Percentiles rank a stretch among this genome's conserved stretches.
Conservation (phyloP, 2,113 vertebrate species). For the Panurus biarmicus region DNA sequence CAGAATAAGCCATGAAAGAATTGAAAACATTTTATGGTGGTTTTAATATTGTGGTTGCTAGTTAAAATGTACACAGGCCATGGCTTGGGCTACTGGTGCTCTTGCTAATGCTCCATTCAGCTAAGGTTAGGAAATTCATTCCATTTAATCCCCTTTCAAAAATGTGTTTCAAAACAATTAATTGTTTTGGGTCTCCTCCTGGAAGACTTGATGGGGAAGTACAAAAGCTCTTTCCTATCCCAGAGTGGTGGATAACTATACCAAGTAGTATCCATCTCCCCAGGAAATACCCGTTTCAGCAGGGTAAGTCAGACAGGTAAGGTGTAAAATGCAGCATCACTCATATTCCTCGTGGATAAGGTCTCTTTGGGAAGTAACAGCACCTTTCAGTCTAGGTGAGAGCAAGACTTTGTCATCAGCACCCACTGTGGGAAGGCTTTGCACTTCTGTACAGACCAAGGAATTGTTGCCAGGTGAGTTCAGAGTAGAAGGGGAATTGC, state of each 20-base stretch:
- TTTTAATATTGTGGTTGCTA: not conserved
- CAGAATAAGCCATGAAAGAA: not conserved
- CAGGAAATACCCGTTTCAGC: not conserved
- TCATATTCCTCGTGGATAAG: not conserved
- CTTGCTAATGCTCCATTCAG: not conserved
- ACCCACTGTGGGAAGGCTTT: not conserved
- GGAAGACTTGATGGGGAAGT: not conserved
- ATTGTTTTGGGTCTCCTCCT: not conserved
- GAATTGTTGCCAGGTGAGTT: not conserved
- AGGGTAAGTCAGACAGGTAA: not conserved
- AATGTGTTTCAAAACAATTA: not conserved
- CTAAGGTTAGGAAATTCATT: not conserved
- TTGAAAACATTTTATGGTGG: not conserved
- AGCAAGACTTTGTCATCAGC: not conserved
- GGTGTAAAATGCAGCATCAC: not conserved
- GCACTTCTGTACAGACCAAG: not conserved
- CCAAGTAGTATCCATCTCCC: rapidly evolving
- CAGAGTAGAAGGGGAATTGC: not conserved
- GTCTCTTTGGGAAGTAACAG: not conserved
- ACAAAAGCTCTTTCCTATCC: not conserved
- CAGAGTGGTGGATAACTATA: not conserved
- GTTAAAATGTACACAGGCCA: not conserved
- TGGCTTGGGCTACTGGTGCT: not conserved
- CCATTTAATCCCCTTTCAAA: not conserved
- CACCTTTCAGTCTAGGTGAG: not conserved